Base-by-base conservation (phyloP, 2,888 invertebrate genomes). In the Pasiphila rectangulata region DNA sequence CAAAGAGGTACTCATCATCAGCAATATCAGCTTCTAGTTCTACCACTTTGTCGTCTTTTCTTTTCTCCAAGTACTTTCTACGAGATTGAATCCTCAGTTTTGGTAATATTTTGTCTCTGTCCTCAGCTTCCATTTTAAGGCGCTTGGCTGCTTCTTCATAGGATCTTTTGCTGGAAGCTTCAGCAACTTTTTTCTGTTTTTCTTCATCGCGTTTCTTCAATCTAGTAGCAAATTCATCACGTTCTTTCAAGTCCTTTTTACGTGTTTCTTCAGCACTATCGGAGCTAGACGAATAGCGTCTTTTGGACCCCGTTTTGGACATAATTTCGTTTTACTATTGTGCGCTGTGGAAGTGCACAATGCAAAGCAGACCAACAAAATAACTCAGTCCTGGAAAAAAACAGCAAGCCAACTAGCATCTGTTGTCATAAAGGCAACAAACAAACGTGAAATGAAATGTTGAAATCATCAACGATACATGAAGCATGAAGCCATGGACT, bases 1-100 rank as follows among this genome's bases (percentile, higher is more conserved):
- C 94, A 79, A 98, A 99, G 0, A 98, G 90, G 73, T 96, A 97
- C 79, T 98, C 98, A 87, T 99, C 99, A 79, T 99, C 99, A 34
- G 93, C 88, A 47, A 99, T 96, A 71, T 98, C 98, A 3, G 94
- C 96, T 83, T 98, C 98, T 38, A 99, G 84, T 76, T 99, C 98
- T 5, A 95, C 93, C 21, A 99, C 92, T 87, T 99, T 99, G 72
- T 99, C 99, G 46, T 95, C 96, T 80, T 98, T 98, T 32, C 99
- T 91, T 79, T 99, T 99, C 72, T 96, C 95, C 61, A 99, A 90
- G 79, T 99, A 99, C 68, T 96, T 95, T 34, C 98, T 90, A 16
- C 99, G 91, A 0, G 99, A 98, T 72, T 98, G 95, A 10, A 97
- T 90, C 21, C 99, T 90, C 15, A 99, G 79, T 68, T 95, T 94